These are phyloP conservation scores for Crotalus horridus DNA, from an alignment of 2,113 vertebrate genomes.

Conservation along the genomic window DNA sequence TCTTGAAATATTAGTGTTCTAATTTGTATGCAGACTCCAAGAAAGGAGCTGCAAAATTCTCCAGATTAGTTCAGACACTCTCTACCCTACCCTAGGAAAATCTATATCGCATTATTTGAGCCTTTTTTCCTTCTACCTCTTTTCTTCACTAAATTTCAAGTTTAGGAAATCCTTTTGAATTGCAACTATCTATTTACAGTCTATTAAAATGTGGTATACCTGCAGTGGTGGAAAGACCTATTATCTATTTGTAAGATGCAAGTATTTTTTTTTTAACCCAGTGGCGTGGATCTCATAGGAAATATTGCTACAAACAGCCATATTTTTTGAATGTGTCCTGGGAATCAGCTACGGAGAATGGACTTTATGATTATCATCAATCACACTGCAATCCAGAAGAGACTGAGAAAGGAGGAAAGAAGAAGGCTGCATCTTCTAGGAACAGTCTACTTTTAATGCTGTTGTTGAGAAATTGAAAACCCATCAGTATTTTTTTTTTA, in stretches of 20 bases:
- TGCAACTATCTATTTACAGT: background rate
- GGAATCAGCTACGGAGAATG: background rate
- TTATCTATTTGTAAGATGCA: background rate
- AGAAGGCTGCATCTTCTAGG: background rate
- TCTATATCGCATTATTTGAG: background rate
- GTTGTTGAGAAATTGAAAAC: background rate
- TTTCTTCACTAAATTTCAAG: background rate
- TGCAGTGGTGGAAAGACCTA: background rate
- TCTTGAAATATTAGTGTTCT: background rate
- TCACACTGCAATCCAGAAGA: background rate
- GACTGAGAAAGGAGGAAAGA: background rate
- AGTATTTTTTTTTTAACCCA: background rate
- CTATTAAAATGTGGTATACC: background rate
- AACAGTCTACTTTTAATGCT: background rate
- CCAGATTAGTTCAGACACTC: background rate
- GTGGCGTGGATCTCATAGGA: background rate
- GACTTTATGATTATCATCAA: background rate
- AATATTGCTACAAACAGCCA: background rate
- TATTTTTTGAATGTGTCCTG: background rate
- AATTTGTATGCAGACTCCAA: background rate
- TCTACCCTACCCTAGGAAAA: background rate
- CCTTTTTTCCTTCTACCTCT: background rate
- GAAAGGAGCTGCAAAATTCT: background rate
- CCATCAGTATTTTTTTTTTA: background rate
- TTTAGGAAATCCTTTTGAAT: background rate